Conservation (phyloP, 2,888 invertebrate genomes). For the Drosophila basisetae region DNA sequence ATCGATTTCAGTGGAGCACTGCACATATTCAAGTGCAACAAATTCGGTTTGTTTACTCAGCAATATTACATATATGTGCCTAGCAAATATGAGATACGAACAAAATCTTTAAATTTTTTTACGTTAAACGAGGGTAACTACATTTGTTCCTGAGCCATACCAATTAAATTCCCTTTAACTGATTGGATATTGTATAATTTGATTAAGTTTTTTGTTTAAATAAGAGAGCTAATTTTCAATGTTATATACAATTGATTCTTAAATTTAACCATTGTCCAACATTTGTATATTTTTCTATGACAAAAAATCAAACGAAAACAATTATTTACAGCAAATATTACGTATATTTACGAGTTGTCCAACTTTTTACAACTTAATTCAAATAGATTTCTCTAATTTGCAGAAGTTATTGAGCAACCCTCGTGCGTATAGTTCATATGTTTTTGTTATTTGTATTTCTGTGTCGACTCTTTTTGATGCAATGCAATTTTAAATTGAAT, state of each 20-base stretch:
- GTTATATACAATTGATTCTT: neutral
- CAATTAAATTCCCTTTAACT: neutral
- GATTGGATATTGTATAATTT: neutral
- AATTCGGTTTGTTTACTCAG: neutral
- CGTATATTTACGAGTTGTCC: neutral
- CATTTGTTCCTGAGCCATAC: neutral
- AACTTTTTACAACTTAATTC: neutral
- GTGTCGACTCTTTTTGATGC: constrained; percentile 13
- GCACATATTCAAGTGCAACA: constrained; percentile 35
- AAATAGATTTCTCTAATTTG: neutral
- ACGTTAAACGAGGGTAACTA: constrained; percentile 32
- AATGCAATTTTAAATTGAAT: constrained; percentile 75
- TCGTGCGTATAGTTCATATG: constrained; percentile 8
- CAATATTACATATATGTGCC: neutral
- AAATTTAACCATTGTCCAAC: neutral
- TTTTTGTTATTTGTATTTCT: neutral
- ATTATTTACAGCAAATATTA: no score
- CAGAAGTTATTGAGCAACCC: constrained; percentile 15
- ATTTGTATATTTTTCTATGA: no score
- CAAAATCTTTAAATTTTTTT: constrained; percentile 28
- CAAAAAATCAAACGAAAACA: no score
- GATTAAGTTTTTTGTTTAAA: neutral
- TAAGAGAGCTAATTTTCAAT: neutral
- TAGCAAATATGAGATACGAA: constrained; percentile 40
- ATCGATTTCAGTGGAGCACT: constrained; percentile 53